A percentile compares a stretch with the other conserved stretches of the same genome.
Evolutionary conservation across 2,797 vertebrate species (phyloP).

Genomic region (Ciconia nigra): DNA sequence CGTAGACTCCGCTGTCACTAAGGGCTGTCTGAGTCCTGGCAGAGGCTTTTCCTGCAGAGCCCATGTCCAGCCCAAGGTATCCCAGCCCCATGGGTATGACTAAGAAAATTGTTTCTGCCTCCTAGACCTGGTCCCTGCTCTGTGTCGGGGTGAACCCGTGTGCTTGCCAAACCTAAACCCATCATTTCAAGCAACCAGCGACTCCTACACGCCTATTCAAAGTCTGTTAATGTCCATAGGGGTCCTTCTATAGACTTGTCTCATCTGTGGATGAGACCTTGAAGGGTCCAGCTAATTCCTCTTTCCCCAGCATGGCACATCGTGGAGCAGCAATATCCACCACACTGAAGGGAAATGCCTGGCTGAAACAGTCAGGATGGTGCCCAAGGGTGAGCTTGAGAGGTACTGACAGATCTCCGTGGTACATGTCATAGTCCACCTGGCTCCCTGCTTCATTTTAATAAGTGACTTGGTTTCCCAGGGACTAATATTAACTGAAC

Average conservation of each 20-base stretch:
- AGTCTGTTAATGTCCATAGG: neutral
- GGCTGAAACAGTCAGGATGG: fast-evolving
- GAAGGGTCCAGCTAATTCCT: neutral
- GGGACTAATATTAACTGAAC: neutral
- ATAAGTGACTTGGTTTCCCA: neutral
- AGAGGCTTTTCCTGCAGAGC: neutral
- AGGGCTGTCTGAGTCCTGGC: neutral
- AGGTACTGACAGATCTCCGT: neutral
- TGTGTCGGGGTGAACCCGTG: fast-evolving
- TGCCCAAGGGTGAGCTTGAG: neutral
- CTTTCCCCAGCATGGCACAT: neutral
- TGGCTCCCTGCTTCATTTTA: neutral
- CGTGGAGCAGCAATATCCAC: neutral
- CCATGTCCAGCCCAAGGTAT: neutral
- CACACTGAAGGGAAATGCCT: neutral
- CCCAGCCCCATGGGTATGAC: neutral
- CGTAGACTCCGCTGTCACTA: neutral
- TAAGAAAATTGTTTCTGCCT: neutral
- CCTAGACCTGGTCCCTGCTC: neutral
- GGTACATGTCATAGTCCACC: neutral
- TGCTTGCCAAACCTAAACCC: neutral
- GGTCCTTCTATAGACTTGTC: neutral
- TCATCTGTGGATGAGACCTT: neutral
- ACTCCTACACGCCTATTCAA: neutral
- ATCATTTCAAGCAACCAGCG: neutral